Conservation (phyloP, 2,113 vertebrate species). For the Limanda limanda region DNA sequence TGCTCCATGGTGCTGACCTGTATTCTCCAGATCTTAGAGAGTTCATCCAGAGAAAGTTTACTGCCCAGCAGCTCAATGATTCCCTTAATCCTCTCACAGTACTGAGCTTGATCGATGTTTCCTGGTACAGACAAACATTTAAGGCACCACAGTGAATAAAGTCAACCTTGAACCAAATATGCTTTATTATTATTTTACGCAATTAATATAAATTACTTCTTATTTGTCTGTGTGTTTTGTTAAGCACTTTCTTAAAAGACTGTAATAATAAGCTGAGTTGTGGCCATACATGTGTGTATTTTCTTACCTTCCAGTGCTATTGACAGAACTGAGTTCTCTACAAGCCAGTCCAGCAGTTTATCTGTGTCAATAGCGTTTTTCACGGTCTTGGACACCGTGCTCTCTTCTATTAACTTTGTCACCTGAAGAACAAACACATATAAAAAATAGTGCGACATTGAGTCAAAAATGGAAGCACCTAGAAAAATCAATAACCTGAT, state of each 20-base stretch:
- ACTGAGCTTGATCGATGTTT: constrained; percentile 98
- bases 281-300: neutral
- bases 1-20: constrained; percentile 84
- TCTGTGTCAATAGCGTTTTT: constrained; percentile 99
- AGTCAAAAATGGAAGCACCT: neutral
- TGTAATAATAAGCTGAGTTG: neutral
- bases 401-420: constrained; percentile 98
- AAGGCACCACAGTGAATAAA: constrained; percentile 18
- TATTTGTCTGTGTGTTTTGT: neutral
- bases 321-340: constrained; percentile 97
- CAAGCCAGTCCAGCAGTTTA: constrained; percentile 95
- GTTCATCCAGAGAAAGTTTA: constrained; percentile 96
- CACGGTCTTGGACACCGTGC: constrained; percentile 96
- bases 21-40: constrained; percentile 98
- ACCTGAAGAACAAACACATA: constrained; percentile 83
- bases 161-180: neutral
- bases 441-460: neutral
- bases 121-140: constrained; percentile 77
- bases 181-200: neutral
- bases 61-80: constrained; percentile 98
- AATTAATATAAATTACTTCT: no score
- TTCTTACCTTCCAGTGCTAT: constrained; percentile 95
- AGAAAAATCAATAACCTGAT: neutral
- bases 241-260: neutral
- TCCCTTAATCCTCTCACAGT: constrained; percentile 99